These are phyloP conservation scores for Calosoma granatense DNA, from an alignment of 1,140 invertebrate species.

Conservation along the genomic window DNA sequence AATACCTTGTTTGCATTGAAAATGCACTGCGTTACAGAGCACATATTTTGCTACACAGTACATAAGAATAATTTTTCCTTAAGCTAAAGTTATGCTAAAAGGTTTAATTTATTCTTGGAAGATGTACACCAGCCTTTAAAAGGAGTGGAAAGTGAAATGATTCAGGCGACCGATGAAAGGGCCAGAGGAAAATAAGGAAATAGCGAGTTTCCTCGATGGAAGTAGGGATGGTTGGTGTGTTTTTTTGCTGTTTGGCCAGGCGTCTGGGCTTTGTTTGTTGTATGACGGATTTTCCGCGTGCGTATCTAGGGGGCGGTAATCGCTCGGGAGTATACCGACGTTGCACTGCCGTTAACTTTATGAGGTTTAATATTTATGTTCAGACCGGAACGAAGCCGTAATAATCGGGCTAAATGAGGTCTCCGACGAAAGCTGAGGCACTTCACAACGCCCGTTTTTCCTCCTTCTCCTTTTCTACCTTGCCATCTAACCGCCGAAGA, in stretches of 20 bases:
- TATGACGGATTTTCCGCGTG: not conserved
- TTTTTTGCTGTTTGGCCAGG: not conserved
- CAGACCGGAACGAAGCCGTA: not conserved
- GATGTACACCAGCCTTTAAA: too few relatives aligned
- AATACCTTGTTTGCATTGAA: too few relatives aligned
- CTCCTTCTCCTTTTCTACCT: not conserved
- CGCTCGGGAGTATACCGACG: not conserved
- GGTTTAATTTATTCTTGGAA: too few relatives aligned
- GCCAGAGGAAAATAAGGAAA: too few relatives aligned
- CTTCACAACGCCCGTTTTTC: not conserved
- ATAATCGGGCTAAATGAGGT: not conserved
- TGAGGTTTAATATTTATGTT: not conserved
- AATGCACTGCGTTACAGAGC: too few relatives aligned
- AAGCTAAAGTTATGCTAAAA: too few relatives aligned
- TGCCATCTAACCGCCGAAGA: not conserved
- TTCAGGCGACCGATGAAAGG: too few relatives aligned
- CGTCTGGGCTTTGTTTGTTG: not conserved
- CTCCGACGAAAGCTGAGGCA: not conserved
- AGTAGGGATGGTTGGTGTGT: too few relatives aligned
- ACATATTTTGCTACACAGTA: too few relatives aligned
- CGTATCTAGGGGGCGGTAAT: not conserved
- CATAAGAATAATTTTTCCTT: too few relatives aligned
- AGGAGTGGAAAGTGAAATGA: too few relatives aligned
- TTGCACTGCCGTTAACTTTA: not conserved
- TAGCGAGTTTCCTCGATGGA: too few relatives aligned